Percentiles rank a stretch among this genome's conserved stretches.
phyloP scores from a whole-genome alignment of 2,797 vertebrate genomes.

The Labroides dimidiatus region DNA sequence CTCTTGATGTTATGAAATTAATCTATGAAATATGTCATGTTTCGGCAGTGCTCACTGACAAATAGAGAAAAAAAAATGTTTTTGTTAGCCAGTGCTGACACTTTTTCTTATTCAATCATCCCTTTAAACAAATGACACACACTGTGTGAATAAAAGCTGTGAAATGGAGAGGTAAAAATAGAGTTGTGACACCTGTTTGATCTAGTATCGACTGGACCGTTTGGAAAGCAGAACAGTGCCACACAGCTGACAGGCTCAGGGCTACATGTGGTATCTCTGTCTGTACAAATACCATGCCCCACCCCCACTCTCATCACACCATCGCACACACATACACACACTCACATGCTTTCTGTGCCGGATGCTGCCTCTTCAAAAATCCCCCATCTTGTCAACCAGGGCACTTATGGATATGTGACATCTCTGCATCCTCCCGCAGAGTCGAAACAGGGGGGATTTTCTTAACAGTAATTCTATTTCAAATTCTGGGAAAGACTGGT shows the following conservation, averaged over 20 bases:
- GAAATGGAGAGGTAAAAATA: background rate
- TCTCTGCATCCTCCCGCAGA: constrained; percentile 52
- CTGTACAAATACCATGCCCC: constrained; percentile 29
- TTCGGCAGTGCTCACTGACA: background rate
- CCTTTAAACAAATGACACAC: constrained; percentile 1
- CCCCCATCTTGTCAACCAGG: constrained; percentile 39
- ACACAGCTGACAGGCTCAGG: constrained; percentile 15
- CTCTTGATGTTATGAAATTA: constrained; percentile 18
- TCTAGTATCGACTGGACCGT: constrained; percentile 16
- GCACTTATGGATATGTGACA: constrained; percentile 48
- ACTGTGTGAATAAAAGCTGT: background rate
- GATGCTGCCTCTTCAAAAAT: constrained; percentile 52
- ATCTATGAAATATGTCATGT: constrained; percentile 15
- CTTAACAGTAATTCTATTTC: constrained; percentile 57
- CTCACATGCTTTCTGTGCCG: constrained; percentile 9
- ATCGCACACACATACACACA: constrained; percentile 5
- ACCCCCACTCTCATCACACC: constrained; percentile 7
- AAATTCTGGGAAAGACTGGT: constrained; percentile 44
- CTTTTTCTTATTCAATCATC: background rate
- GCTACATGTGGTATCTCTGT: constrained; percentile 34
- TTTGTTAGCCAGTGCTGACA: background rate
- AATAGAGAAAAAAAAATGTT: constrained; percentile 11
- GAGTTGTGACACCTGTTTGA: background rate
- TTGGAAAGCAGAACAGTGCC: constrained; percentile 11
- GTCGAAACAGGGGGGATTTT: constrained; percentile 48